phyloP scores from a whole-genome alignment of 2,113 vertebrate genomes.

The Channa maculata region DNA sequence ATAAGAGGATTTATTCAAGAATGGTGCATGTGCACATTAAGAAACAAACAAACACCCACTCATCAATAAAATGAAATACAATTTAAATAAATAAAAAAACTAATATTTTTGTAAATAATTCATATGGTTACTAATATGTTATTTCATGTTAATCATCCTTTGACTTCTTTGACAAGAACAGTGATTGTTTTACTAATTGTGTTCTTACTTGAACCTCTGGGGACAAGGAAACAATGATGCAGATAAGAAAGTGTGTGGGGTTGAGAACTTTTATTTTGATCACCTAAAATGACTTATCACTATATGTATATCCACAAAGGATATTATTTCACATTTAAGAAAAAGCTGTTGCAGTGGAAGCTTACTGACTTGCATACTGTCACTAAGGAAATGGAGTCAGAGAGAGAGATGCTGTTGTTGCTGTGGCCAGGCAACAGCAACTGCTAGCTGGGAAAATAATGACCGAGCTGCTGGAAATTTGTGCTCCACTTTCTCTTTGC shows the following conservation, averaged over 20 bases:
- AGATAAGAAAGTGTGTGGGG: slow-evolving; percentile 15
- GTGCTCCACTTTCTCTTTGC: slow-evolving; percentile 8
- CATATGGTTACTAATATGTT: no score
- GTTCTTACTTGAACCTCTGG: background rate
- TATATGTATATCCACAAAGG: no score
- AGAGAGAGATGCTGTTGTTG: background rate
- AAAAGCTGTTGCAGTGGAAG: no score
- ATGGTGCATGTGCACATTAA: background rate
- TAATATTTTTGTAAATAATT: no score
- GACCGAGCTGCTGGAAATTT: background rate
- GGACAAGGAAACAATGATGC: background rate
- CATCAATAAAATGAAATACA: no score
- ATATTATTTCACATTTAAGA: no score
- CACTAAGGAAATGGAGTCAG: background rate
- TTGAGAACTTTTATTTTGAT: background rate
- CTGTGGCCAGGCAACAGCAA: background rate
- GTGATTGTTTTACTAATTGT: no score
- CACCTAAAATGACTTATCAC: no score
- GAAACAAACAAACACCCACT: slow-evolving; percentile 5
- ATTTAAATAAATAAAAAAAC: no score
- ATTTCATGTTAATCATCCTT: no score
- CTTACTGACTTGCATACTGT: background rate
- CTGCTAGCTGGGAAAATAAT: background rate
- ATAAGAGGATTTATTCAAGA: slow-evolving; percentile 1
- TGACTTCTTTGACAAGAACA: no score